Percentiles rank a stretch among this genome's conserved stretches.
Conservation (phyloP, 2,113 vertebrate species). For the Ovibos moschatus region DNA sequence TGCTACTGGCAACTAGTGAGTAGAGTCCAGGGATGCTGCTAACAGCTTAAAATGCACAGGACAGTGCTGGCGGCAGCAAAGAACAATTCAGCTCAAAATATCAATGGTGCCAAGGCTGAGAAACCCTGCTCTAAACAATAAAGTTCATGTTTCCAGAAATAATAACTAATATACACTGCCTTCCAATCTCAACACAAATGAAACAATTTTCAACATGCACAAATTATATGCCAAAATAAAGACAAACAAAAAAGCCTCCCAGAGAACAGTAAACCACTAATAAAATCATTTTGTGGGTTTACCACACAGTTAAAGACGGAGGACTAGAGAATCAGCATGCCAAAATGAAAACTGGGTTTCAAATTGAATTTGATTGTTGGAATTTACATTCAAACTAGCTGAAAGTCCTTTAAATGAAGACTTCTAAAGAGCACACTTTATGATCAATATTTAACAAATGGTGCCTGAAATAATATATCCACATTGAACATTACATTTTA, state of each 20-base stretch:
- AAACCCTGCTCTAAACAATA: background rate
- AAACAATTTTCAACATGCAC: constrained; percentile 10
- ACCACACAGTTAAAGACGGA: background rate
- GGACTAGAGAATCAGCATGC: background rate
- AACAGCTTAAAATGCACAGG: background rate
- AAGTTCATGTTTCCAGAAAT: background rate
- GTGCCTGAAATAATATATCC: constrained; percentile 17
- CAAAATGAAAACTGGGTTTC: background rate
- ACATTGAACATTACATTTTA: background rate
- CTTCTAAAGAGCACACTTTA: background rate
- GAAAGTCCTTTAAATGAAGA: background rate
- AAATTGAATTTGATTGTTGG: background rate
- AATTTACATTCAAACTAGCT: background rate
- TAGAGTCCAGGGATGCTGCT: background rate
- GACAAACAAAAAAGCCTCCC: constrained; percentile 34
- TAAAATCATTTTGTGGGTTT: constrained; percentile 29
- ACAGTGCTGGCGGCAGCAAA: background rate
- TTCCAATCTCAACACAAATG: background rate
- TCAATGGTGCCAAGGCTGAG: background rate
- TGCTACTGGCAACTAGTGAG: background rate
- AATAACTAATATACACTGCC: background rate
- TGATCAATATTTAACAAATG: constrained; percentile 17
- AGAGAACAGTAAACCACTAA: constrained; percentile 8
- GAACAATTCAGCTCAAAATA: background rate
- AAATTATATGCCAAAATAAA: constrained; percentile 22